These are phyloP conservation scores for Iselma pallidipennis DNA, from an alignment of 2,888 invertebrate genomes.

Conservation along the genomic window DNA sequence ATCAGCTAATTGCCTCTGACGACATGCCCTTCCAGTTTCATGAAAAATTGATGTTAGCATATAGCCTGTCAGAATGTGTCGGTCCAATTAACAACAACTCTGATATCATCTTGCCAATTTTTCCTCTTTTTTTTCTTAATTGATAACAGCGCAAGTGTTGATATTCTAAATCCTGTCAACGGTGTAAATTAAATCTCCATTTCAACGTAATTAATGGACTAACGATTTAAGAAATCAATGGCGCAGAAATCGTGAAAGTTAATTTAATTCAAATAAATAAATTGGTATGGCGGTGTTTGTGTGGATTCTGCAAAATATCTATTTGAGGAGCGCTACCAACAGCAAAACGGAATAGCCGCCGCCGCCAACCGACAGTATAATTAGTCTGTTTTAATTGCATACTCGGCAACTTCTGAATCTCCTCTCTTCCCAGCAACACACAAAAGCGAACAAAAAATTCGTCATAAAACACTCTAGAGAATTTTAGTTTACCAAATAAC, in stretches of 20 bases:
- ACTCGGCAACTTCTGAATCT: conserved; percentile 44
- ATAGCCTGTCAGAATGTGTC: background rate
- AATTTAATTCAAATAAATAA: conserved; percentile 47
- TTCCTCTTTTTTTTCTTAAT: too few relatives aligned
- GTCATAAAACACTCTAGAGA: conserved; percentile 39
- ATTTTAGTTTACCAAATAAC: conserved; percentile 36
- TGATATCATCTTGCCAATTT: too few relatives aligned
- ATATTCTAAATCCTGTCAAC: background rate
- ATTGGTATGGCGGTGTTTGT: conserved; percentile 37
- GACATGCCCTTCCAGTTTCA: background rate
- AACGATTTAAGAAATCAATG: conserved; percentile 29
- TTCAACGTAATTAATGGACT: conserved; percentile 19
- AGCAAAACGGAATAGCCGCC: conserved; percentile 19
- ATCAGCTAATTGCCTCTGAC: conserved; percentile 16
- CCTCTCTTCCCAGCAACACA: conserved; percentile 7
- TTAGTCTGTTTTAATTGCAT: conserved; percentile 49
- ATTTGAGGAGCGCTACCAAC: conserved; percentile 31
- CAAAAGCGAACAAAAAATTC: conserved; percentile 34
- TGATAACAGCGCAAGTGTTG: background rate
- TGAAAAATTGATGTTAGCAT: background rate
- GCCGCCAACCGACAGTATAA: conserved; percentile 33
- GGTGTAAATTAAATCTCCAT: background rate
- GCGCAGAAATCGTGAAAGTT: conserved; percentile 34
- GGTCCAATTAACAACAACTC: background rate
- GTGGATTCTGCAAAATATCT: conserved; percentile 42